Evolutionary conservation across 1,140 invertebrate species (phyloP).

Genomic region (Nilaparvata lugens): DNA sequence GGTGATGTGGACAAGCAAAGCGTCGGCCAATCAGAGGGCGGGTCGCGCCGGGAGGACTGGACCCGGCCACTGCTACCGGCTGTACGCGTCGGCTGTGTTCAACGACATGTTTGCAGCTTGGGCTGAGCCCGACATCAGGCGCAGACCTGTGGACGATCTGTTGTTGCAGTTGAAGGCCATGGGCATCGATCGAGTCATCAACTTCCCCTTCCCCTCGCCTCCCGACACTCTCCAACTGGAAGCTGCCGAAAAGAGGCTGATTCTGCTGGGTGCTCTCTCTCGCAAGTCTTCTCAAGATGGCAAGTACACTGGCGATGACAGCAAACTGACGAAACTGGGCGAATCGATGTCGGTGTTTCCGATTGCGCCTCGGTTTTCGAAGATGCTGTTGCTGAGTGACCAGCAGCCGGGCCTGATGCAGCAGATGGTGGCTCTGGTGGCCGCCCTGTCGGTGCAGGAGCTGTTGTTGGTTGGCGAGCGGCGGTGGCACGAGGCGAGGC

Average conservation of each 20-base stretch:
- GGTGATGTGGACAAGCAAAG: conserved; percentile 85
- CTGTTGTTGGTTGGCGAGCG: conserved; percentile 42
- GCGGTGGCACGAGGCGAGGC: conserved; percentile 35
- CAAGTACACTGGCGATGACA: conserved; percentile 25
- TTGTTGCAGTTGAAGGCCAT: conserved; percentile 93
- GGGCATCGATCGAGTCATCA: conserved; percentile 85
- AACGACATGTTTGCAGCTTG: conserved; percentile 81
- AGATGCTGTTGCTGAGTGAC: conserved; percentile 80
- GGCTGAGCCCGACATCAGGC: conserved; percentile 76
- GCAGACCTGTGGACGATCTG: conserved; percentile 89
- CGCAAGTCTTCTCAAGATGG: neutral
- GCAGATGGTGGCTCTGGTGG: conserved; percentile 82
- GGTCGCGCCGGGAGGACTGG: conserved; percentile 83
- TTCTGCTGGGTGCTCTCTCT: conserved; percentile 67
- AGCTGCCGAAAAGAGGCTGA: conserved; percentile 67
- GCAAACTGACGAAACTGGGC: conserved; percentile 74
- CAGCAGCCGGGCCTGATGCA: conserved; percentile 76
- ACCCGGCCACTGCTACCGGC: conserved; percentile 87
- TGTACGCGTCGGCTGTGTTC: conserved; percentile 94
- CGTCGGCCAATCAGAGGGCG: conserved; percentile 86
- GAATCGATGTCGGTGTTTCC: conserved; percentile 82
- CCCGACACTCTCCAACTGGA: conserved; percentile 67
- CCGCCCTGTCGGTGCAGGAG: conserved; percentile 85
- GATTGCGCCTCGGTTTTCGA: conserved; percentile 77
- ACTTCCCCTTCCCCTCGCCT: conserved; percentile 94